Evolutionary conservation across 1,140 invertebrate species (phyloP), one percentile per base, ranked within the genome.

Genomic region (Rhyzopertha dominica): DNA sequence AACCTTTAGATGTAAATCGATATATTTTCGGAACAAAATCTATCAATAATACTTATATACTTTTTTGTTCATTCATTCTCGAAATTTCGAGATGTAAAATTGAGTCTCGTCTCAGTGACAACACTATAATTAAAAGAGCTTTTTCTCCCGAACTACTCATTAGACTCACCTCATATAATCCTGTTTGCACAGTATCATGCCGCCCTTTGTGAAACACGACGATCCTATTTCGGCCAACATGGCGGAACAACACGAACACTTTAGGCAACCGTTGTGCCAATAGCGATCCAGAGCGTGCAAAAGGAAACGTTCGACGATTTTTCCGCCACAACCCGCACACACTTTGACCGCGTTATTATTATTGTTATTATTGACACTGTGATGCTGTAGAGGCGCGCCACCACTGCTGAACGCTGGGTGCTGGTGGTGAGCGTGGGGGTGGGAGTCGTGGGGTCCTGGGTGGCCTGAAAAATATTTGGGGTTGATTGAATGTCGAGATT

Each of bases 231-330:
- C 90, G 44, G 87, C 89, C 45, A 95, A 76, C 61, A 83, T 81
- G 42, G 82, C 82, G 39, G 80, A 80, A 70, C 92, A 95, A 67
- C 81, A 88, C 53, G 87, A 79, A 74, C 92, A 95, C 71, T 95
- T 95, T 56, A 95, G 79, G 72, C 92, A 95, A 50, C 81, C 80
- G 70, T 88, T 81, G 74, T 95, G 90, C 91, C 91, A 95, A 72
- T 90, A 94, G 62, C 89, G 78, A 73, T 95, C 90, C 63, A 92
- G 73, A 34, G 88, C 90, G 67, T 88, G 84, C 43, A 93, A 76
- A 47, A 93, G 76, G 74, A 82, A 93, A 66, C 88, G 77, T 74
- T 93, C 90, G 53, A 86, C 77, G 69, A 94, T 94, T 73, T 87
- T 85, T 54, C 80, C 83, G 49, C 77, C 77, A 63, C 79, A 81